Evolutionary conservation across 2,888 invertebrate genomes (phyloP), one percentile per base, ranked within the genome.

Genomic region (Drosophila lacicola): DNA sequence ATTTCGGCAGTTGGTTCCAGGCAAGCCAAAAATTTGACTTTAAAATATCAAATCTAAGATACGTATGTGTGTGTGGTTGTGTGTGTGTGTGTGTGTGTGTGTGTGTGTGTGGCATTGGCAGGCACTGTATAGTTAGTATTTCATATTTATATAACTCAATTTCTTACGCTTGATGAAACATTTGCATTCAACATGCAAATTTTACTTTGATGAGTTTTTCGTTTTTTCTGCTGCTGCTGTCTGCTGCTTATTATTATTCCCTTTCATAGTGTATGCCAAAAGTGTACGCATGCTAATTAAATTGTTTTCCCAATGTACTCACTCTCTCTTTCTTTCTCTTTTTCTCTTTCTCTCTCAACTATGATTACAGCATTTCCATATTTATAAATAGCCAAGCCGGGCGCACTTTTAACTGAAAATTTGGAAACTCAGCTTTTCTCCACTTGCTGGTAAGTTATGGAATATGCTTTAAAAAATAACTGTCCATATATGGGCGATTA

Each of bases 231-330:
- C 57, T 56, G 4, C 58, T 21, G 14, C 42, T 60, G 11, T 14
- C 29, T 33, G 33, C 9, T 47, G n/a, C 62, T 63, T n/a, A 33
- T 64, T n/a, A 33, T 64, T 69, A 64, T 56, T 47, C 54, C 36
- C 55, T 65, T 60, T 61, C 21, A 70, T 61, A 62, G 55, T 73
- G 49, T 56, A 34, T 65, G 68, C 56, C 10, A 42, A 71, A 74
- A 74, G 66, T 62, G 49, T 66, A 69, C 68, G 68, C 62, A 74
- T 80, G 54, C 69, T 79, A 79, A 82, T 82, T 87, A 79, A 79
- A 84, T 84, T 78, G 53, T 45, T 33, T 50, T 50, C 19, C 10
- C 39, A 47, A 56, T 46, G 29, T 46, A 29, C 25, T 19, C 55
- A 37, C 42, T 19, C 25, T 21, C 25, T 10, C 10, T n/a, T 13